Evolutionary conservation across 1,140 invertebrate genomes (phyloP).

Genomic region (Lucilia cuprina): DNA sequence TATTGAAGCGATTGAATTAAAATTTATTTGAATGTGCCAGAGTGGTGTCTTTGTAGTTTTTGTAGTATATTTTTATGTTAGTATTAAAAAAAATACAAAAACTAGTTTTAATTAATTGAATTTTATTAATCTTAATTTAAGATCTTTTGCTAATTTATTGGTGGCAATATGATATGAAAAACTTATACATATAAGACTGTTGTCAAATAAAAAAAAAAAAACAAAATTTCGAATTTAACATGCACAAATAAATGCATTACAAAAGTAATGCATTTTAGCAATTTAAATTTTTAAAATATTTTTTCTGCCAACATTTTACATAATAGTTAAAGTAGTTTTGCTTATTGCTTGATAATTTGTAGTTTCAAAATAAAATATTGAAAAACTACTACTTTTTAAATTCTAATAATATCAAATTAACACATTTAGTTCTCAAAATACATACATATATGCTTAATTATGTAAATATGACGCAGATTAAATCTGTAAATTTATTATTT

Average conservation of each 20-base stretch:
- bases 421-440: background rate
- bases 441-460: background rate
- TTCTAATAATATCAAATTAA: background rate
- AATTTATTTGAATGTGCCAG: background rate
- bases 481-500: background rate
- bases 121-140: conserved; percentile 16
- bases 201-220: background rate
- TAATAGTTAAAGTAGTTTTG: too few species aligned
- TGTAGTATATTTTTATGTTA: background rate
- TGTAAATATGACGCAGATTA: background rate
- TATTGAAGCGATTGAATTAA: background rate
- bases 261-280: background rate
- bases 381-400: background rate
- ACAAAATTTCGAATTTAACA: background rate
- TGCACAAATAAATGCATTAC: background rate
- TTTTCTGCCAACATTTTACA: too few species aligned
- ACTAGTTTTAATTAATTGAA: conserved; percentile 5
- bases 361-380: background rate
- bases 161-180: background rate
- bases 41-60: background rate
- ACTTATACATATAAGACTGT: background rate
- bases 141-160: background rate
- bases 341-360: too few species aligned
- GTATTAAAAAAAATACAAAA: background rate
- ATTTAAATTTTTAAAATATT: too few species aligned